These are phyloP conservation scores for Phaethornis superciliosus DNA, from an alignment of 2,113 vertebrate species.

Conservation along the genomic window DNA sequence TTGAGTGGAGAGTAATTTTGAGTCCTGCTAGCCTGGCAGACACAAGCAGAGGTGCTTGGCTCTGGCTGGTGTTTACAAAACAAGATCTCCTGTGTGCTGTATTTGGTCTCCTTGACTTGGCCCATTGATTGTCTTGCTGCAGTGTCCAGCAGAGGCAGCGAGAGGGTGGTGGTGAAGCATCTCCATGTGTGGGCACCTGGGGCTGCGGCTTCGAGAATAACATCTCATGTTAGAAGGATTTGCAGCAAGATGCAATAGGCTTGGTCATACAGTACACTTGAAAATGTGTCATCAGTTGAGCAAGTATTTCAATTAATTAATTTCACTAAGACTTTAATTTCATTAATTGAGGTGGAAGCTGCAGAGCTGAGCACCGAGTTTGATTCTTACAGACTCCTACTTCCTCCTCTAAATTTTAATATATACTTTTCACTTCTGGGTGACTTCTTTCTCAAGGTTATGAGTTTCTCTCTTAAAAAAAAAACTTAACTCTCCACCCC, in stretches of 20 bases:
- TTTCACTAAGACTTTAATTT: not conserved
- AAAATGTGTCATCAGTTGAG: not conserved
- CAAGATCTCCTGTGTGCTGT: fast-evolving
- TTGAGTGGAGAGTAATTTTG: not conserved
- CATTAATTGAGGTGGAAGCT: not conserved
- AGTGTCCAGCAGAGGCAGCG: fast-evolving
- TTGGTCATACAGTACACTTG: not conserved
- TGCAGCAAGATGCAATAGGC: not conserved
- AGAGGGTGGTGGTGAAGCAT: not conserved
- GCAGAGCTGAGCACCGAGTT: not conserved
- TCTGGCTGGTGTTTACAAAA: not conserved
- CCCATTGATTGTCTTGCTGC: not conserved
- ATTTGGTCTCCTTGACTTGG: not conserved
- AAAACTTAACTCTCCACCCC: not conserved
- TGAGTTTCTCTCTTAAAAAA: not conserved
- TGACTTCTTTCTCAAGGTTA: not conserved
- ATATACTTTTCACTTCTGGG: not conserved
- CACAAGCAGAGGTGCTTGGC: fast-evolving
- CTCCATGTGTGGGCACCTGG: fast-evolving
- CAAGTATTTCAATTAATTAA: not conserved
- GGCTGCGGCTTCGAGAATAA: not conserved
- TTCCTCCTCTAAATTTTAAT: not conserved
- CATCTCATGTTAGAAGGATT: not conserved
- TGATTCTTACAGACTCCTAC: not conserved
- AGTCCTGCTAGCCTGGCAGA: not conserved